Conservation (phyloP, 2,888 invertebrate genomes). For the Apantesis nais region DNA sequence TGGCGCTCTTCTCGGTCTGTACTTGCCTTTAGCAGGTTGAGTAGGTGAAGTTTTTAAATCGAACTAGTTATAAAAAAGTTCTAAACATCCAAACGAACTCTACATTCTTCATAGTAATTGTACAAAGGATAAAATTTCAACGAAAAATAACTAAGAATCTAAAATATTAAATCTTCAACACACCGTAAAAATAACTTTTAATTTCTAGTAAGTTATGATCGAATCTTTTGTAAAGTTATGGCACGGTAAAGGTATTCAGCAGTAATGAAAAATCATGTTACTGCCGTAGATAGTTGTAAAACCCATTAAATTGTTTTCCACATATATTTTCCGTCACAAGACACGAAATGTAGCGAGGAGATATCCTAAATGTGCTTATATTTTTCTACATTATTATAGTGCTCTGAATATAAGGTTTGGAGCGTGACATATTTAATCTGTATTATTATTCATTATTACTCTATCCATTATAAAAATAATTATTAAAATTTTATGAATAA, state of each 20-base stretch:
- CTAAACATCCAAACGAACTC: too few species aligned
- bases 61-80: too few species aligned
- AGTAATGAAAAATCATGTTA: conserved; percentile 71
- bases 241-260: conserved; percentile 47
- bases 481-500: too few species aligned
- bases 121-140: conserved; percentile 12
- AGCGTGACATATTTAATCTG: too few species aligned
- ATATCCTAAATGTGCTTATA: neutral
- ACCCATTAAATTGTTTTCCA: conserved; percentile 62
- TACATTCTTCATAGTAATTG: too few species aligned
- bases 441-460: too few species aligned
- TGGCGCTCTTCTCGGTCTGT: too few species aligned
- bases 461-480: too few species aligned
- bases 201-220: conserved; percentile 29
- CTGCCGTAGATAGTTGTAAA: conserved; percentile 62
- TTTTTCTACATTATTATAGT: neutral
- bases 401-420: neutral
- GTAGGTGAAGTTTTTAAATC: too few species aligned
- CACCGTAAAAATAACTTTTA: conserved; percentile 36
- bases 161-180: conserved; percentile 37
- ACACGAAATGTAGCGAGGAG: conserved; percentile 14
- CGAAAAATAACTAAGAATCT: conserved; percentile 23
- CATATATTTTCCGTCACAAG: conserved; percentile 35
- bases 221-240: conserved; percentile 49
- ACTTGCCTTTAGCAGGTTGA: too few species aligned